Evolutionary conservation across 1,140 invertebrate genomes (phyloP).

Genomic region (Daktulosphaira vitifoliae): DNA sequence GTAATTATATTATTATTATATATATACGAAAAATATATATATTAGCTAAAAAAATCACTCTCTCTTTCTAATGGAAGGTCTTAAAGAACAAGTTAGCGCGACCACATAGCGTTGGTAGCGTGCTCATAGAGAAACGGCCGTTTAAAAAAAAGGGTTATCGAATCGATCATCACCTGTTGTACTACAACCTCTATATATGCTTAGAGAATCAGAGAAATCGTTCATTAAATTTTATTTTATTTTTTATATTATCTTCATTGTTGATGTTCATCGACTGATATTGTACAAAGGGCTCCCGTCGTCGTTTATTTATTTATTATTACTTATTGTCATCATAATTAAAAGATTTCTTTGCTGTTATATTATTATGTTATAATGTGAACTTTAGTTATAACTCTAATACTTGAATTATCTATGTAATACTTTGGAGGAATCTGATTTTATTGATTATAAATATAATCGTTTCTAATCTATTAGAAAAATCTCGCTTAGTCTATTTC

Average conservation of each 20-base stretch:
- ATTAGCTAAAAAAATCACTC: constrained; percentile 15
- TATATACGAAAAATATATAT: neutral
- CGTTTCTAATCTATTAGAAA: no score
- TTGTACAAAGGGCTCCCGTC: constrained; percentile 23
- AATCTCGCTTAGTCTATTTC: no score
- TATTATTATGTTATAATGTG: no score
- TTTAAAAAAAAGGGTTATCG: constrained; percentile 25
- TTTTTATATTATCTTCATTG: neutral
- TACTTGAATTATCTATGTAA: no score
- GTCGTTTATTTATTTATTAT: constrained; percentile 1
- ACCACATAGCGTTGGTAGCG: constrained; percentile 15
- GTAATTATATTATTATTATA: constrained; percentile 24
- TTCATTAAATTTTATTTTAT: constrained; percentile 11
- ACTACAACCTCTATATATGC: constrained; percentile 15
- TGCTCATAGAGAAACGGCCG: constrained; percentile 10
- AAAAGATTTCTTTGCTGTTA: constrained; percentile 24
- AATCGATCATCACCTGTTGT: constrained; percentile 25
- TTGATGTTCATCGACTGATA: constrained; percentile 4
- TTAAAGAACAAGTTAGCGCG: constrained; percentile 22
- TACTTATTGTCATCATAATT: constrained; percentile 29
- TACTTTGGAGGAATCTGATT: no score
- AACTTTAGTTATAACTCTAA: no score
- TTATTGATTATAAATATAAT: no score
- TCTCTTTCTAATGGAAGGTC: constrained; percentile 18
- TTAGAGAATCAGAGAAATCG: constrained; percentile 30